Evolutionary conservation across 1,140 invertebrate species (phyloP), one percentile per base, ranked within the genome.

Genomic region (Hyphantria cunea): DNA sequence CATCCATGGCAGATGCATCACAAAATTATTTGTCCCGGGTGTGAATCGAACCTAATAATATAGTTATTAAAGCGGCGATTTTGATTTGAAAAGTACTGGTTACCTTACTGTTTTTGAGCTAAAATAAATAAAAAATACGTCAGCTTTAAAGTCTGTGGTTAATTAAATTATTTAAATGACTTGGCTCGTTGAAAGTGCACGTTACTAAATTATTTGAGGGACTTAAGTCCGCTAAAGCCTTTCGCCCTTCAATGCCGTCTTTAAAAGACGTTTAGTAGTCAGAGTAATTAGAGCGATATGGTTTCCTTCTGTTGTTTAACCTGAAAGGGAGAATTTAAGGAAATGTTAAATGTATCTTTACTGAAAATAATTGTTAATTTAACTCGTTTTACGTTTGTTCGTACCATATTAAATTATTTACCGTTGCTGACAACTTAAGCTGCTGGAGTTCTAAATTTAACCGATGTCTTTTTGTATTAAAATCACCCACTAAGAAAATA

Each of bases 111-210:
- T 49, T 48, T 66, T 61, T 45, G 50, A 45, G 60, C n/a, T n/a
- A n/a, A n/a, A n/a, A n/a, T n/a, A 70, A 72, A 72, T 68, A 76
- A 72, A 72, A 68, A 72, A 70, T 62, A 65, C 48, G 31, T 64
- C 49, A 70, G 66, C 64, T 64, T 63, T 39, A 61, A 50, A 76
- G 74, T 76, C 69, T 74, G 74, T 77, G 72, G 69, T 75, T 25
- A 75, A 73, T 71, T 75, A 71, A 78, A 75, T 75, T 75, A 78
- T 73, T 71, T 71, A 75, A 78, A 71, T 72, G 63, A 66, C 66
- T 69, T 68, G 63, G 73, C 66, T 64, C 68, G 42, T 58, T 73
- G 64, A 73, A 73, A 78, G 72, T 78, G 72, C 70, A 72, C 56
- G 66, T 59, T 64, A 68, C 76, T 70, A 63, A 75, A 78, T 78